Conservation (phyloP, 2,888 invertebrate genomes). For the Chalcis sispes region DNA sequence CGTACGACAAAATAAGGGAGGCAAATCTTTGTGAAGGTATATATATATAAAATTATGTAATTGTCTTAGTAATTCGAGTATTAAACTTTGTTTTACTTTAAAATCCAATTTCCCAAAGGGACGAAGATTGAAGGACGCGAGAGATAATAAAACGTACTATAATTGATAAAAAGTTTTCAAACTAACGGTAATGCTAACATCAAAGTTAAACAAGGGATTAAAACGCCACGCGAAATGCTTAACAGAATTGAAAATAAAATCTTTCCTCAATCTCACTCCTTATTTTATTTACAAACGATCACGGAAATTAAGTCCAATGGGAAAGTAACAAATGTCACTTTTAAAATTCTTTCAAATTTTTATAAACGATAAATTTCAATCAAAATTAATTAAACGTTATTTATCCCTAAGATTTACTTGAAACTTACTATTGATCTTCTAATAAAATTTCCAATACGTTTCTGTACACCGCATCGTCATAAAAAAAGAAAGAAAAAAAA, state of each 20-base stretch:
- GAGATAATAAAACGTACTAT: conserved; percentile 13
- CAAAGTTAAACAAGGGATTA: neutral
- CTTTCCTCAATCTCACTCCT: neutral
- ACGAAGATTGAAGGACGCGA: neutral
- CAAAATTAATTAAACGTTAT: too few species aligned
- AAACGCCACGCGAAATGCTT: neutral
- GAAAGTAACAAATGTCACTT: too few species aligned
- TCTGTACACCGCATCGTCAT: too few species aligned
- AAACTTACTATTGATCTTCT: too few species aligned
- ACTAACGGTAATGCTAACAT: neutral
- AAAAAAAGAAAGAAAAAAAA: too few species aligned
- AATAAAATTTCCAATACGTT: too few species aligned
- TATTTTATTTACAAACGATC: too few species aligned
- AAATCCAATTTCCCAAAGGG: conserved; percentile 41
- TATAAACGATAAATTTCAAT: too few species aligned
- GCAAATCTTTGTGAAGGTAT: conserved; percentile 41
- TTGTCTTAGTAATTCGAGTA: conserved; percentile 48
- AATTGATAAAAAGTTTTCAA: conserved; percentile 43
- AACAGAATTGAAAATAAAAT: neutral
- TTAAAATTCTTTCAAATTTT: too few species aligned
- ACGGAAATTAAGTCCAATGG: too few species aligned
- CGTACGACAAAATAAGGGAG: conserved; percentile 39
- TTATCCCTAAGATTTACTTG: too few species aligned
- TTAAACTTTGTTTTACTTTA: conserved; percentile 50
- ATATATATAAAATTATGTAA: conserved; percentile 49